Conservation (phyloP, 2,888 invertebrate genomes). For the Campoplex nolae region DNA sequence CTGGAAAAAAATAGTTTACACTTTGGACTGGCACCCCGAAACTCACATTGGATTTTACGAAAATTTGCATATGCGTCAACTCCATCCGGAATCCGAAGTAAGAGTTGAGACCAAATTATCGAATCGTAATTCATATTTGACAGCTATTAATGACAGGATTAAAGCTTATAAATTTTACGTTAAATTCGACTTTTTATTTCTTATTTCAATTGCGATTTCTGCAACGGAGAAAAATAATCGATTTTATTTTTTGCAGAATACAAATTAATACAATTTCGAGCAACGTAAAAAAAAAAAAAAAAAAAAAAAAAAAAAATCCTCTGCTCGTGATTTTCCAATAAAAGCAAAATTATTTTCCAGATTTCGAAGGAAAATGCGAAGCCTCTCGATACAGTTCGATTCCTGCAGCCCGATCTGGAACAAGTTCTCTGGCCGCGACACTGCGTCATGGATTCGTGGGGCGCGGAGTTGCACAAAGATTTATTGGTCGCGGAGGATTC, state of each 20-base stretch:
- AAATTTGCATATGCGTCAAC: conserved; percentile 91
- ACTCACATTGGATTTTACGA: conserved; percentile 98
- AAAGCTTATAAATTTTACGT: neutral
- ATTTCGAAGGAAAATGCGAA: conserved; percentile 88
- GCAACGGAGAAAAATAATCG: too few relatives aligned
- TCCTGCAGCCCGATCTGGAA: conserved; percentile 92
- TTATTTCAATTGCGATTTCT: neutral
- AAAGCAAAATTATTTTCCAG: conserved; percentile 63
- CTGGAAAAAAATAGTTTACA: conserved; percentile 95
- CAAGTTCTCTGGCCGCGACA: conserved; percentile 98
- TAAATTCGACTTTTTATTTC: neutral
- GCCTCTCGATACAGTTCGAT: conserved; percentile 95
- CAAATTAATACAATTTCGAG: neutral
- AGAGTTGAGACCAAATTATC: neutral
- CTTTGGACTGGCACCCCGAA: conserved; percentile 98
- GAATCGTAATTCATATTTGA: too few relatives aligned
- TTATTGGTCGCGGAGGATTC: conserved; percentile 92
- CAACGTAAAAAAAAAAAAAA: too few relatives aligned
- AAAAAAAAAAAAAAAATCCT: too few relatives aligned
- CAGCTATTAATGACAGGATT: neutral
- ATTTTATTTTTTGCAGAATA: too few relatives aligned
- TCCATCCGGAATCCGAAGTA: conserved; percentile 87
- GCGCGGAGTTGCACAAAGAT: conserved; percentile 95
- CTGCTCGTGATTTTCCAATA: neutral
- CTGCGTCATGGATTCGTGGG: conserved; percentile 97